These are phyloP conservation scores for Halesus radiatus DNA, from an alignment of 1,140 invertebrate species.

Conservation along the genomic window DNA sequence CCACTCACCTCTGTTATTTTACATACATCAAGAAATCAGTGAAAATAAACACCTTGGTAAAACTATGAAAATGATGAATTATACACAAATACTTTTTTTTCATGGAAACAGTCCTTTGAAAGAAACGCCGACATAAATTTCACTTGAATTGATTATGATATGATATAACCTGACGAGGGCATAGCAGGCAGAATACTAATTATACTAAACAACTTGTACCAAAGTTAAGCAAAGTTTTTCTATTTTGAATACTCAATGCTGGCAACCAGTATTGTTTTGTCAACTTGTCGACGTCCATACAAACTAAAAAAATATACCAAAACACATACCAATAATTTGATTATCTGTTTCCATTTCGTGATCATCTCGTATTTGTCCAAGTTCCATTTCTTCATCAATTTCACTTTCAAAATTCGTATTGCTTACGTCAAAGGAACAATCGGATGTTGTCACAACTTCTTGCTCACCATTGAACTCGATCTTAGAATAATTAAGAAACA, in stretches of 20 bases:
- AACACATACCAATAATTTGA: conserved; percentile 37
- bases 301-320: background rate
- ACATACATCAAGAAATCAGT: no score
- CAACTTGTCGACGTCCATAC: no score
- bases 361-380: conserved; percentile 35
- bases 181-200: no score
- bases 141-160: background rate
- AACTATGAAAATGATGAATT: no score
- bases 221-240: no score
- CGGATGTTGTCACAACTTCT: conserved; percentile 40
- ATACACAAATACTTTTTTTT: no score
- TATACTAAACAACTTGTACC: no score
- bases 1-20: no score
- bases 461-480: conserved; percentile 43
- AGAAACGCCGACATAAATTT: background rate
- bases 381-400: conserved; percentile 47
- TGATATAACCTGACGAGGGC: background rate
- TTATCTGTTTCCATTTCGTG: conserved; percentile 37
- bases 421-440: conserved; percentile 31
- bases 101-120: no score
- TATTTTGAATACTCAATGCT: no score
- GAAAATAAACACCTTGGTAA: no score
- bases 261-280: no score
- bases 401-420: conserved; percentile 30
- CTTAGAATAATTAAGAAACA: conserved; percentile 1